These are phyloP conservation scores for Lumbricus terrestris DNA, from an alignment of 2,888 invertebrate species.

Conservation along the genomic window DNA sequence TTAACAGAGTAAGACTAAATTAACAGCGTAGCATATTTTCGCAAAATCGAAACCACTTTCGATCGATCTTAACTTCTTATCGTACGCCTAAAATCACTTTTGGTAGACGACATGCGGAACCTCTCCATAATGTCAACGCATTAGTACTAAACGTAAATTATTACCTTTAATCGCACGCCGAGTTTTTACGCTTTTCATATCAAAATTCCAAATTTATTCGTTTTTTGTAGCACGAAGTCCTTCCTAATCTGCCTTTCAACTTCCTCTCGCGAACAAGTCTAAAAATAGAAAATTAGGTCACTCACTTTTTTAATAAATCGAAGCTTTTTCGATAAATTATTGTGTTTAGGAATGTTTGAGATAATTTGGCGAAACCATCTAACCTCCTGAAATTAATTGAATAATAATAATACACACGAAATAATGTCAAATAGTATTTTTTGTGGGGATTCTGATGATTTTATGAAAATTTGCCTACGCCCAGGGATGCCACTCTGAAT, in stretches of 20 bases:
- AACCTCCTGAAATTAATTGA: no score
- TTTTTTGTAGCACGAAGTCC: background rate
- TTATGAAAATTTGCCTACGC: no score
- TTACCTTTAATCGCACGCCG: background rate
- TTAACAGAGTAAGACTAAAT: no score
- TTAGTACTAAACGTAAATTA: background rate
- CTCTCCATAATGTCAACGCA: background rate
- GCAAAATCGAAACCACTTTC: background rate
- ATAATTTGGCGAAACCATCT: no score
- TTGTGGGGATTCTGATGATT: no score
- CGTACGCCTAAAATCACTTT: background rate
- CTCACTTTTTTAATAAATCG: background rate
- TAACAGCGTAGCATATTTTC: background rate
- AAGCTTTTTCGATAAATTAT: background rate
- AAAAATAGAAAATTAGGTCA: constrained; percentile 3
- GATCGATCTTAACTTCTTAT: background rate
- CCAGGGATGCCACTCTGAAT: no score
- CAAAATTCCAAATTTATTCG: background rate
- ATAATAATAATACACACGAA: no score
- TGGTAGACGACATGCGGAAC: background rate
- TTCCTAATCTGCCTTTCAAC: background rate
- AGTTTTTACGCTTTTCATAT: background rate
- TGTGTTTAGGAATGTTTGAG: background rate
- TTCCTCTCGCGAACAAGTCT: background rate
- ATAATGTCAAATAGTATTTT: no score